Conservation (phyloP, 2,797 vertebrate species). For the Micromesistius poutassou region DNA sequence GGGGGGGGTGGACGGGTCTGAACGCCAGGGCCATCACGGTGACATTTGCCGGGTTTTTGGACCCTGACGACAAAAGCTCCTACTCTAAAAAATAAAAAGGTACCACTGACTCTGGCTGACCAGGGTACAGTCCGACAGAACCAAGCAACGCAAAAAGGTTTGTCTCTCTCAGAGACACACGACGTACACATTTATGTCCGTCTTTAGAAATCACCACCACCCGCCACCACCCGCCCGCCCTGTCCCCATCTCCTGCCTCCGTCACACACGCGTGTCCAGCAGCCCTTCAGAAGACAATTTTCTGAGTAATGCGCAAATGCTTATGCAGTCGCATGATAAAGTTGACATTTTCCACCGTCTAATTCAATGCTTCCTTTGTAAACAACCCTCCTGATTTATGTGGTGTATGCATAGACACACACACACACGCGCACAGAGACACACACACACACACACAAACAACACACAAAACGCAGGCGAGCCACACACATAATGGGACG, state of each 20-base stretch:
- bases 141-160: constrained; percentile 63
- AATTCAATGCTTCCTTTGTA: constrained; percentile 66
- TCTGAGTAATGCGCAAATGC: constrained; percentile 60
- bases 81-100: neutral
- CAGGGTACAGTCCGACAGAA: constrained; percentile 23
- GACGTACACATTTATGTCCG: constrained; percentile 57
- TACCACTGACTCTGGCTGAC: neutral
- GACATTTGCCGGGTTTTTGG: constrained; percentile 45
- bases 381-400: constrained; percentile 52
- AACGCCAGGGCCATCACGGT: neutral
- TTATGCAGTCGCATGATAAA: constrained; percentile 63
- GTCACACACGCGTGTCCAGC: constrained; percentile 62
- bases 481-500: constrained; percentile 52
- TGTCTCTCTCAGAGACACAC: constrained; percentile 57
- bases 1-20: neutral
- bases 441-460: constrained; percentile 8
- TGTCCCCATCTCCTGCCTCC: constrained; percentile 52
- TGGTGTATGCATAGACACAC: neutral
- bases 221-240: constrained; percentile 47
- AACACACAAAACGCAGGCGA: neutral
- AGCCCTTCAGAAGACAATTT: constrained; percentile 41
- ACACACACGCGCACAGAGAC: constrained; percentile 14
- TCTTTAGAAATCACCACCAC: constrained; percentile 53
- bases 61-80: neutral
- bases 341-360: constrained; percentile 69